Evolutionary conservation across 2,888 invertebrate genomes (phyloP), one percentile per base, ranked within the genome.

Genomic region (Ametastegia equiseti): DNA sequence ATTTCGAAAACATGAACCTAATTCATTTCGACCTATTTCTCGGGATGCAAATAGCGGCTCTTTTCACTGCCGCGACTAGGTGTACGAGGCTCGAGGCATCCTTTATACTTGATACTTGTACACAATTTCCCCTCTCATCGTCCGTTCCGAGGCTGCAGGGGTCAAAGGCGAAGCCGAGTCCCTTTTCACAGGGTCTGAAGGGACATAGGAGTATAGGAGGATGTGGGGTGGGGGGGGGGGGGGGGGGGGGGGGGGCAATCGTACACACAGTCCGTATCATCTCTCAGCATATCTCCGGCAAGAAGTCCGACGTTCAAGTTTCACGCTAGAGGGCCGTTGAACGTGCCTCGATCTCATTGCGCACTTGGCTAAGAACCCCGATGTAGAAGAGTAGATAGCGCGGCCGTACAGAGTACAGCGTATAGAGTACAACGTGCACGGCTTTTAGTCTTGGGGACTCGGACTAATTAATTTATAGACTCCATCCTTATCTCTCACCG

Each of bases 401-500:
- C 80, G 84, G 65, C 50, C 84, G 75, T 75, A 75, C 36, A 78
- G 78, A n/a, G n/a, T n/a, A n/a, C n/a, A n/a, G n/a, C n/a, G n/a
- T n/a, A n/a, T n/a, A n/a, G n/a, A n/a, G n/a, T n/a, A n/a, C n/a
- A n/a, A n/a, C 42, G 78, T 78, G 42, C 84, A 78, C 86, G 86
- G 89, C 89, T 90, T 88, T 89, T 86, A 86, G 89, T 88, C 88
- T 88, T 87, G 83, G 86, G 87, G 89, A 88, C 88, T 89, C 87
- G 84, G 87, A 86, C 88, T 90, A 90, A 90, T 90, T 90, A 90
- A 90, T 90, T 90, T 90, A 90, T 90, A 89, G 90, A 88, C 88
- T 82, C 83, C 85, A 84, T 85, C 85, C 86, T 88, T 88, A 88
- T 88, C 88, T 87, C 88, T 87, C 86, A 84, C 86, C 80, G 83